phyloP scores from a whole-genome alignment of 1,140 invertebrate species.

The Drosophila melanica region DNA sequence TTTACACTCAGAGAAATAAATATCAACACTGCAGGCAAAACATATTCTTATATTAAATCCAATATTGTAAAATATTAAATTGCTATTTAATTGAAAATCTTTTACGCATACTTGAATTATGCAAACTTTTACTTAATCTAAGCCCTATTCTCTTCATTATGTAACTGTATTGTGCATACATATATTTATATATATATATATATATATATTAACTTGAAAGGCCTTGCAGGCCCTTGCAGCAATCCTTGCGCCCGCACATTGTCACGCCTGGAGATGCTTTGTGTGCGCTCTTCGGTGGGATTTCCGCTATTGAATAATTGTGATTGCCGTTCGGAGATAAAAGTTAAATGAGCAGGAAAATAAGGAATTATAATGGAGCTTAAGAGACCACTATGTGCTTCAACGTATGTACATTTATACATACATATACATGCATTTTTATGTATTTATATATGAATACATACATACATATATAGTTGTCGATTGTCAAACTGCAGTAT shows the following conservation, averaged over 20 bases:
- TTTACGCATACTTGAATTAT: no score
- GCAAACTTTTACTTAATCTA: no score
- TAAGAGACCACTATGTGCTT: slow-evolving; percentile 2
- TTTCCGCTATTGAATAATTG: slow-evolving; percentile 82
- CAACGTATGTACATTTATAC: background rate
- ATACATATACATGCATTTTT: background rate
- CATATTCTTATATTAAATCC: no score
- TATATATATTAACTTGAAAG: slow-evolving; percentile 34
- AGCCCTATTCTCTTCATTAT: no score
- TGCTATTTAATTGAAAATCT: no score
- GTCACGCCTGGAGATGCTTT: slow-evolving; percentile 22
- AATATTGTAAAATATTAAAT: no score
- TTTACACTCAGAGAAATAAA: no score
- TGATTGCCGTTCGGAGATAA: slow-evolving; percentile 73
- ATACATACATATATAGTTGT: background rate
- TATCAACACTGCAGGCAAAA: no score
- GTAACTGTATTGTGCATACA: no score
- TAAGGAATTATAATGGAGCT: slow-evolving; percentile 57
- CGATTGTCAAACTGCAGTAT: background rate
- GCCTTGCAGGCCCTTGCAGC: slow-evolving; percentile 19
- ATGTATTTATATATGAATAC: no score
- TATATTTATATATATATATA: background rate
- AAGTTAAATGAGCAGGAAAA: slow-evolving; percentile 83
- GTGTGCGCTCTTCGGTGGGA: slow-evolving; percentile 41
- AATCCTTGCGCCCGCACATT: slow-evolving; percentile 40